phyloP scores from a whole-genome alignment of 2,113 vertebrate species.

The Gavia stellata region DNA sequence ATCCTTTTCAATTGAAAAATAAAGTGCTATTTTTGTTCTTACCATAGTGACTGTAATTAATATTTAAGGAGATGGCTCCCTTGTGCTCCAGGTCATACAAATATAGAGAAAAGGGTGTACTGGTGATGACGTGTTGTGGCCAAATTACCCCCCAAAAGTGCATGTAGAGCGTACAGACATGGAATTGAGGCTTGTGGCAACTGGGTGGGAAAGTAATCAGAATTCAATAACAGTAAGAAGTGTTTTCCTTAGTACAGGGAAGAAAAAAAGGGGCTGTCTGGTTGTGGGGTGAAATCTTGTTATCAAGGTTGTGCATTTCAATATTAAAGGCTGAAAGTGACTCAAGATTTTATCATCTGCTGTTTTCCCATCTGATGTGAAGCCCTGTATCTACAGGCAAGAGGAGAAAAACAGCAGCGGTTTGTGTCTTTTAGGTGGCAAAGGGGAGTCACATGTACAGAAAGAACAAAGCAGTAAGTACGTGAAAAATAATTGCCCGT shows the following conservation, averaged over 20 bases:
- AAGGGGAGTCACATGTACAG: background rate
- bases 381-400: background rate
- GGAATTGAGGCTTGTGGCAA: background rate
- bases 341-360: background rate
- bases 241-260: background rate
- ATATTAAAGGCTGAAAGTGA: slow-evolving; percentile 1
- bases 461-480: rapidly evolving
- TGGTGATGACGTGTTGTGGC: background rate
- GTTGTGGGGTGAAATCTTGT: background rate
- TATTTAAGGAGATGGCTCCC: background rate
- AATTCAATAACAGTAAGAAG: background rate
- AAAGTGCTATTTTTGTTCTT: background rate
- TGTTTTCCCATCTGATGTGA: slow-evolving; percentile 11
- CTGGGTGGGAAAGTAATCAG: background rate
- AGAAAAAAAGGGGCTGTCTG: background rate
- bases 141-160: background rate
- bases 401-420: background rate
- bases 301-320: background rate
- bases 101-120: background rate
- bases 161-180: rapidly evolving
- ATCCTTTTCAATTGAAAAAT: background rate
- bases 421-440: background rate
- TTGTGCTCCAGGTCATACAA: background rate
- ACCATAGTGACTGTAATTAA: background rate
- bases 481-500: rapidly evolving